Percentiles rank a stretch among this genome's conserved stretches.
These are phyloP conservation scores for Drosophila borealis DNA, from an alignment of 2,888 invertebrate genomes.

Conservation along the genomic window DNA sequence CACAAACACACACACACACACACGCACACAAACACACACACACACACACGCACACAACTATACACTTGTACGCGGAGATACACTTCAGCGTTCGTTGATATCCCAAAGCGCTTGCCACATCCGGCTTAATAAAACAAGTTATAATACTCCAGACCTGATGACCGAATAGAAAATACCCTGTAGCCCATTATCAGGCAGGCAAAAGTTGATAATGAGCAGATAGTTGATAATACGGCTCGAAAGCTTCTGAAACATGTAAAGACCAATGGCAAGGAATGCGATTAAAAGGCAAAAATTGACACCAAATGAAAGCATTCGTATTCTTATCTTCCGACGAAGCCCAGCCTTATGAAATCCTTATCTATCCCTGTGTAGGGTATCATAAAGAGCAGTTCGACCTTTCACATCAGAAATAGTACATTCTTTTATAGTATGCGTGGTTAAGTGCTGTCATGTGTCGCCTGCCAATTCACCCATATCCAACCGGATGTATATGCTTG, in stretches of 20 bases:
- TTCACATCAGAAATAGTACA: neutral
- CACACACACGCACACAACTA: slow-evolving; percentile 14
- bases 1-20: slow-evolving; percentile 3
- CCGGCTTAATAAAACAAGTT: slow-evolving; percentile 26
- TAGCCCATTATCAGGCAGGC: neutral
- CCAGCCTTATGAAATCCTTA: no score
- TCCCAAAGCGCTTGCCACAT: slow-evolving; percentile 50
- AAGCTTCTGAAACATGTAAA: no score
- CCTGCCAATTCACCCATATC: slow-evolving; percentile 31
- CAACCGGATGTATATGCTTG: slow-evolving; percentile 35
- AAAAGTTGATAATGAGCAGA: no score
- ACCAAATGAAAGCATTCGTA: no score
- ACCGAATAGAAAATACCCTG: slow-evolving; percentile 7
- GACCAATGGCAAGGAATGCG: no score
- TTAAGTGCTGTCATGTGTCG: slow-evolving; percentile 68
- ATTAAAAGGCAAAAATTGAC: no score
- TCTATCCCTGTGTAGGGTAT: slow-evolving; percentile 4
- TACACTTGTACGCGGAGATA: slow-evolving; percentile 18
- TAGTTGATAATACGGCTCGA: no score
- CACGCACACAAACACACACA: slow-evolving; percentile 15
- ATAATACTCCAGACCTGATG: neutral
- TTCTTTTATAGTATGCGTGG: slow-evolving; percentile 33
- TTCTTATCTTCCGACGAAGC: no score
- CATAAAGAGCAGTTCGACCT: neutral
- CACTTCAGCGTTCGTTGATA: slow-evolving; percentile 44